Conservation (phyloP, 1,140 invertebrate genomes). For the Drosophila funebris region DNA sequence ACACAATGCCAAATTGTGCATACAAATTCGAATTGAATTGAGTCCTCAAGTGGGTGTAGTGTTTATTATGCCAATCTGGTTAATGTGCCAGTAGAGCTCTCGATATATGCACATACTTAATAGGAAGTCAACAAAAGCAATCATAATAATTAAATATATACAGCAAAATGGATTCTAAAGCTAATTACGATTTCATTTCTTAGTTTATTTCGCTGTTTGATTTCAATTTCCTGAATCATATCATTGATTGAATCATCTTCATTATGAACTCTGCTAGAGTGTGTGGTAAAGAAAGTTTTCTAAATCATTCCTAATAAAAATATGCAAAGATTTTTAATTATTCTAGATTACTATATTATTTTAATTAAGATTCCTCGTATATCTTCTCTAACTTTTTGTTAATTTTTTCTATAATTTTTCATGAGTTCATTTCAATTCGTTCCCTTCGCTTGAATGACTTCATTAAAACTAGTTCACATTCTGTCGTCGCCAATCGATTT, state of each 20-base stretch:
- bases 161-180: not conserved
- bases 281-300: too few relatives aligned
- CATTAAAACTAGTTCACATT: slow-evolving; percentile 3
- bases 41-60: slow-evolving; percentile 34
- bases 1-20: slow-evolving; percentile 51
- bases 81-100: slow-evolving; percentile 67
- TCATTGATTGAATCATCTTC: not conserved
- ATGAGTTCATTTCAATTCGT: slow-evolving; percentile 2
- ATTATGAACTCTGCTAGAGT: too few relatives aligned
- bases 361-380: too few relatives aligned
- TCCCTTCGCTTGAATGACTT: not conserved
- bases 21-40: slow-evolving; percentile 38
- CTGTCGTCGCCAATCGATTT: slow-evolving; percentile 15
- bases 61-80: slow-evolving; percentile 53
- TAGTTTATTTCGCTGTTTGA: not conserved
- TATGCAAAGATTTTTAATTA: too few relatives aligned
- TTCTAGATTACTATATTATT: too few relatives aligned
- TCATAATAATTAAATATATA: slow-evolving; percentile 2
- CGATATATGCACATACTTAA: slow-evolving; percentile 7
- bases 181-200: not conserved
- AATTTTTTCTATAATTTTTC: not conserved
- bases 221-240: not conserved
- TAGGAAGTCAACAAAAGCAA: slow-evolving; percentile 7
- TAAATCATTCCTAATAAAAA: too few relatives aligned
- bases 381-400: too few relatives aligned